Evolutionary conservation across 2,888 invertebrate species (phyloP), one percentile per base, ranked within the genome.

Genomic region (Diloba caeruleocephala): DNA sequence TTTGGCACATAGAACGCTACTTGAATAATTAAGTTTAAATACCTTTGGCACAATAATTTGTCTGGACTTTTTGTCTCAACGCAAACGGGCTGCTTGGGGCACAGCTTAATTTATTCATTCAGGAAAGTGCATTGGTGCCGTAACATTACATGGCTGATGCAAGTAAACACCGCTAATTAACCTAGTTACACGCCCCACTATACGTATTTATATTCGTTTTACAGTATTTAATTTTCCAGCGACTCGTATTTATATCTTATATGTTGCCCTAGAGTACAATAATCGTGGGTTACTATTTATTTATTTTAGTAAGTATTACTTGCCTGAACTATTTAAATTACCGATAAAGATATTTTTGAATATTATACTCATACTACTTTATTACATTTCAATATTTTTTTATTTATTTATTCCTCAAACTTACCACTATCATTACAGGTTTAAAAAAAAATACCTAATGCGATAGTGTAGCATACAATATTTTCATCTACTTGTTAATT

Each of bases 141-240:
- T 61, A 50, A 62, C 68, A 61, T 67, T 64, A 72, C 68, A 59
- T 57, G 52, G 43, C 57, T 59, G 57, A 67, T 61, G 72, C 59
- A 61, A 72, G 68, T 63, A 72, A 71, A 71, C 58, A 60, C 63
- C 62, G 55, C 73, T 66, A 73, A 74, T 74, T 71, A 74, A 73
- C 73, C 74, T 48, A 71, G 63, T 74, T 74, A 55, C 74, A 54
- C 45, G 29, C 38, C 44, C 34, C 52, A 32, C 59, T 71, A 38
- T 48, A 55, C 49, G 31, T 60, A 70, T 60, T 57, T 60, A 64
- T 49, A 67, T 63, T 34, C 41, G 38, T 65, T 58, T 56, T 51
- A 53, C 42, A 49, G 37, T 64, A 60, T 68, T 65, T 61, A 50
- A 68, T 58, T 68, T 38, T 38, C 60, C 19, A 29, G 48, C 25